Evolutionary conservation across 2,113 vertebrate genomes (phyloP).

Genomic region (Bos taurus): ARS-UCD2.0 NC_037343.1:9778501-9779000

Average conservation of each 20-base stretch:
- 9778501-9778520: not conserved
- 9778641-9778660: not conserved
- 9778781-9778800: not conserved
- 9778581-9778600: not conserved
- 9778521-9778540: not conserved
- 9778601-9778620: not conserved
- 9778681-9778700: not conserved
- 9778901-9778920: not conserved
- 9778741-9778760: not conserved
- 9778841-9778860: not conserved
- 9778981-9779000: not conserved
- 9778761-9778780: not conserved
- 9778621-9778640: not conserved
- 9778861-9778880: not conserved
- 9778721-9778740: not conserved
- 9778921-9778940: not conserved
- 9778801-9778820: not conserved
- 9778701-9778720: not conserved
- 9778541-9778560: not conserved
- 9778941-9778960: not conserved
- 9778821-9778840: rapidly evolving
- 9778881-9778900: not conserved
- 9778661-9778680: not conserved
- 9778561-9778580: not conserved
- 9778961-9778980: not conserved